Evolutionary conservation across 2,888 invertebrate species (phyloP).

Genomic region (Philaethria dido): DNA sequence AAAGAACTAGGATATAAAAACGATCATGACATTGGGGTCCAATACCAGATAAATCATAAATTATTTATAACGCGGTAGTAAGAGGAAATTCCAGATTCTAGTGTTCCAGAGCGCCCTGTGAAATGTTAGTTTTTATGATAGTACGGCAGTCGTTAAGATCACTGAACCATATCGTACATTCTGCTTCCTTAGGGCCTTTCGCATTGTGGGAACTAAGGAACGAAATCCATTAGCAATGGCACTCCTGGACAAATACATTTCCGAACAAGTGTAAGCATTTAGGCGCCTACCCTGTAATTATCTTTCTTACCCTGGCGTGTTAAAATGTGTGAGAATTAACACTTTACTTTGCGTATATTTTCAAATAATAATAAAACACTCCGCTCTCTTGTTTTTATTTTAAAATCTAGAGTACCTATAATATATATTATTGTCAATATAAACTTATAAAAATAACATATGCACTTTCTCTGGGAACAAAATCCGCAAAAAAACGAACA

Average conservation of each 20-base stretch:
- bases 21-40: not conserved
- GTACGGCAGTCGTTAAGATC: slow-evolving; percentile 62
- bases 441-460: too few relatives aligned
- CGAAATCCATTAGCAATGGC: slow-evolving; percentile 69
- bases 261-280: slow-evolving; percentile 31
- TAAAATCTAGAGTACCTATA: too few relatives aligned
- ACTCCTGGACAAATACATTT: slow-evolving; percentile 62
- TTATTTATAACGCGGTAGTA: slow-evolving; percentile 34
- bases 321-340: slow-evolving; percentile 8
- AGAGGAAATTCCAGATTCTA: slow-evolving; percentile 27
- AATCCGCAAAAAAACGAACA: too few relatives aligned
- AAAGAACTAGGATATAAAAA: not conserved
- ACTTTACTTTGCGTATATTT: not conserved
- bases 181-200: slow-evolving; percentile 62
- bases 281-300: slow-evolving; percentile 24
- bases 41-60: slow-evolving; percentile 23
- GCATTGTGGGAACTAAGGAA: slow-evolving; percentile 68
- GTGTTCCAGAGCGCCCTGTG: slow-evolving; percentile 50
- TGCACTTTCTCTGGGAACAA: too few relatives aligned
- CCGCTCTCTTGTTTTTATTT: not conserved
- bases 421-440: too few relatives aligned
- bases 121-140: slow-evolving; percentile 58
- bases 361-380: not conserved
- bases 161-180: slow-evolving; percentile 75
- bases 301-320: slow-evolving; percentile 14